Percentiles rank a stretch among this genome's conserved stretches.
These are phyloP conservation scores for Amia ocellicauda DNA, from an alignment of 2,113 vertebrate species.

Conservation along the genomic window DNA sequence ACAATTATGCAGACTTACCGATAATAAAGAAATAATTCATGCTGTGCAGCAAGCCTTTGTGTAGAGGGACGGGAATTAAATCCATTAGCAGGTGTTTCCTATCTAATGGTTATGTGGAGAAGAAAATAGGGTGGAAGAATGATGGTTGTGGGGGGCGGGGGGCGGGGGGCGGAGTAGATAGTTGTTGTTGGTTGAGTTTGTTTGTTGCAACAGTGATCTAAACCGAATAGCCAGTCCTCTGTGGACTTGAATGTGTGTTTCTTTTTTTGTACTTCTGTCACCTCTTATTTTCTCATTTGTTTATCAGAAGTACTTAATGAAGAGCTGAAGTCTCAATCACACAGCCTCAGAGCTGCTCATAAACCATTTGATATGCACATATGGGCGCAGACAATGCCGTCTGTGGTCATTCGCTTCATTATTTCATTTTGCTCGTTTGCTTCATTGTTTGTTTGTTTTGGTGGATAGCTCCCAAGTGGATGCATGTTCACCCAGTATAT, in stretches of 20 bases:
- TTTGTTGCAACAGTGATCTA: slow-evolving; percentile 36
- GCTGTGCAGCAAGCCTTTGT: neutral
- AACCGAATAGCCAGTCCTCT: neutral
- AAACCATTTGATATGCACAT: slow-evolving; percentile 19
- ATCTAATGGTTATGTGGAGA: neutral
- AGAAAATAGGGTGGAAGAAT: neutral
- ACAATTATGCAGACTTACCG: slow-evolving; percentile 4
- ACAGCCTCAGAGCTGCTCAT: slow-evolving; percentile 13
- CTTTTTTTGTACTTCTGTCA: slow-evolving; percentile 15
- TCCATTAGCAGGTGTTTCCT: slow-evolving; percentile 5
- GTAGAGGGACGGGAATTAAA: neutral
- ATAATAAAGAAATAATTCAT: neutral
- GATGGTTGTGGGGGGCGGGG: neutral
- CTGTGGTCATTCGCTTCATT: slow-evolving; percentile 25
- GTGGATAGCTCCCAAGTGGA: slow-evolving; percentile 1
- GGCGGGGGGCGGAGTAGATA: neutral
- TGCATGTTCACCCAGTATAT: slow-evolving; percentile 3
- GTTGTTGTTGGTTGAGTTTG: slow-evolving; percentile 49
- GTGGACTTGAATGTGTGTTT: slow-evolving; percentile 29
- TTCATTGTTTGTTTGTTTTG: slow-evolving; percentile 26
- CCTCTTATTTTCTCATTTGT: slow-evolving; percentile 17
- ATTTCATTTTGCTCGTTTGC: slow-evolving; percentile 10
- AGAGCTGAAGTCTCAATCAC: slow-evolving; percentile 14
- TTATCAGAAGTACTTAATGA: slow-evolving; percentile 32
- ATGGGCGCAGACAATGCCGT: slow-evolving; percentile 15